These are phyloP conservation scores for Triplophysa rosa DNA, from an alignment of 2,113 vertebrate species.

Conservation along the genomic window DNA sequence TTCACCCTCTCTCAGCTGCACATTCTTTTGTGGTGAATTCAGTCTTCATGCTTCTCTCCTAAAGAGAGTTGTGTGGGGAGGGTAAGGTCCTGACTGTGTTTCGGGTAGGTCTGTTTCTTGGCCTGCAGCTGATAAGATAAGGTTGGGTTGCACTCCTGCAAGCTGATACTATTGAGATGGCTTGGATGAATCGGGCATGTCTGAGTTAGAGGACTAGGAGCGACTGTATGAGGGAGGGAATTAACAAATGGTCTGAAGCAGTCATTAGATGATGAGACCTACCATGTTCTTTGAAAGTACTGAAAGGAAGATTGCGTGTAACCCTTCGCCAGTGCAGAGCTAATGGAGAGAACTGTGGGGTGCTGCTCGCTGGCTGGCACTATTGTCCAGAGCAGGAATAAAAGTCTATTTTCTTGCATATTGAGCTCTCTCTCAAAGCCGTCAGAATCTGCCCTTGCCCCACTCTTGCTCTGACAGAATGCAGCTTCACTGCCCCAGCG, in stretches of 20 bases:
- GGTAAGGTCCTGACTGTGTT: conserved; percentile 1
- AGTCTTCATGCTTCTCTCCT: conserved; percentile 60
- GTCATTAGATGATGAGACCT: conserved; percentile 25
- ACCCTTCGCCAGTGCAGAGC: conserved; percentile 38
- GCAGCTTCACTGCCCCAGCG: background rate
- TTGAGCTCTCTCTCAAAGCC: conserved; percentile 42
- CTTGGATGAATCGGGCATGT: conserved; percentile 61
- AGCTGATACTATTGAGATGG: conserved; percentile 65
- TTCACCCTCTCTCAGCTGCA: conserved; percentile 66
- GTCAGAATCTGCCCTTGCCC: background rate
- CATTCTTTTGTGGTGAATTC: conserved; percentile 74
- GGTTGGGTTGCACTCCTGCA: conserved; percentile 61
- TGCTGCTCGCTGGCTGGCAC: conserved; percentile 42
- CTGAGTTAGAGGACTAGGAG: conserved; percentile 36
- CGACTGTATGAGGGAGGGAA: conserved; percentile 24
- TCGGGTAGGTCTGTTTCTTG: conserved; percentile 49
- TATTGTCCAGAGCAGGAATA: conserved; percentile 47
- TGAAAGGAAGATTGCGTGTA: conserved; percentile 32
- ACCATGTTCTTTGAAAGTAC: conserved; percentile 22
- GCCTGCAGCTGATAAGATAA: conserved; percentile 70
- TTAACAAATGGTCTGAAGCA: conserved; percentile 5
- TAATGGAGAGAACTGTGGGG: conserved; percentile 28
- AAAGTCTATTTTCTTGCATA: conserved; percentile 7
- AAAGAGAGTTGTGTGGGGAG: conserved; percentile 42
- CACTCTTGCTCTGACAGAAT: background rate